These are phyloP conservation scores for Noctua janthina DNA, from an alignment of 2,888 invertebrate species.

Conservation along the genomic window DNA sequence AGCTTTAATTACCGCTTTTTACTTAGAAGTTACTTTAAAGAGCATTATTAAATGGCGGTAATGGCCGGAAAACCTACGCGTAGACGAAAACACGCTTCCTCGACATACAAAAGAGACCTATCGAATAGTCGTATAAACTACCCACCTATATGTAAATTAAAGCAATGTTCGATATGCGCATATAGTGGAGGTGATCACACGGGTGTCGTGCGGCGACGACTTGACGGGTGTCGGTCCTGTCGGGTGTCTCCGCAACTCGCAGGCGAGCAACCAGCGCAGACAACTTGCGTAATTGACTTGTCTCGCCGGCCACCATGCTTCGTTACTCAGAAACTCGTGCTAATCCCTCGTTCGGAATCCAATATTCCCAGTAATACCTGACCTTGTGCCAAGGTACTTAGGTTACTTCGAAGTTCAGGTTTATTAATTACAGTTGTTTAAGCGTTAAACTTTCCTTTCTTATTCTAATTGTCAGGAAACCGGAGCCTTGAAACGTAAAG, in stretches of 20 bases:
- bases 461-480: slow-evolving; percentile 37
- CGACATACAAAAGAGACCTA: slow-evolving; percentile 7
- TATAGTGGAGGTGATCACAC: slow-evolving; percentile 56
- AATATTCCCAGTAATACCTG: slow-evolving; percentile 23
- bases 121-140: slow-evolving; percentile 3
- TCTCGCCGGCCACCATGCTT: slow-evolving; percentile 30
- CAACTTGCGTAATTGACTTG: slow-evolving; percentile 56
- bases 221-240: slow-evolving; percentile 32
- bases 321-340: slow-evolving; percentile 26
- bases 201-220: slow-evolving; percentile 14
- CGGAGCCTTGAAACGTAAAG: slow-evolving; percentile 14
- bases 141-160: slow-evolving; percentile 36
- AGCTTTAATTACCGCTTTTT: neutral
- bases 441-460: slow-evolving; percentile 46
- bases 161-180: slow-evolving; percentile 52
- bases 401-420: slow-evolving; percentile 34
- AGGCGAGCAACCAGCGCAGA: slow-evolving; percentile 17
- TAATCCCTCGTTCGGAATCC: slow-evolving; percentile 17
- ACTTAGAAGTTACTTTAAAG: neutral
- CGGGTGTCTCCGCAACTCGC: slow-evolving; percentile 1
- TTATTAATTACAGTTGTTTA: slow-evolving; percentile 46
- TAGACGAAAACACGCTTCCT: neutral
- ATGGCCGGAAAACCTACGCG: neutral
- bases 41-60: neutral
- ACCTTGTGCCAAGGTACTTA: slow-evolving; percentile 15